Percentiles rank a stretch among this genome's conserved stretches.
These are phyloP conservation scores for Malachius bipustulatus DNA, from an alignment of 2,888 invertebrate genomes.

Conservation along the genomic window DNA sequence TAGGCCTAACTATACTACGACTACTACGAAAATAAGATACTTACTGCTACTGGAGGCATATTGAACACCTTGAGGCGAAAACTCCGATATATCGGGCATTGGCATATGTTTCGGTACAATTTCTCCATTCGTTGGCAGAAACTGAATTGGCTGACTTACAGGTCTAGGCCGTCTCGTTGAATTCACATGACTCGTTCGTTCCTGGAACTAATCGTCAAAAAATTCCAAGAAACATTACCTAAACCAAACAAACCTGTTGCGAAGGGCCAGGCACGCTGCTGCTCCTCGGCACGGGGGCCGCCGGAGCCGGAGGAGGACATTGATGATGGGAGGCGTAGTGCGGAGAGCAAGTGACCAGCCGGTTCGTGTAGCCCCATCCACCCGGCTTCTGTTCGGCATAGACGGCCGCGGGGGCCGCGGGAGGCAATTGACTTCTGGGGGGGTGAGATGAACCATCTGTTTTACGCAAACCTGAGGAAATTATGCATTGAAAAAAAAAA, in stretches of 20 bases:
- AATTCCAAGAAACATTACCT: too few species aligned
- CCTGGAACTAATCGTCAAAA: not conserved
- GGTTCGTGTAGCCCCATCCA: conserved; percentile 40
- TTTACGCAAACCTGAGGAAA: conserved; percentile 32
- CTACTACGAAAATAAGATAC: too few species aligned
- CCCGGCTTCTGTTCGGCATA: conserved; percentile 40
- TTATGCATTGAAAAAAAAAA: not conserved
- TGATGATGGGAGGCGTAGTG: conserved; percentile 31
- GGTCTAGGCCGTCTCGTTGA: conserved; percentile 33
- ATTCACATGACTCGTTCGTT: conserved; percentile 10
- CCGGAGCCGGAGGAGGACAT: conserved; percentile 36
- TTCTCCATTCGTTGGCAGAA: conserved; percentile 30
- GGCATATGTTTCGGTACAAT: conserved; percentile 30
- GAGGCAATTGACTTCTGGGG: conserved; percentile 23
- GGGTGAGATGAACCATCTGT: conserved; percentile 28
- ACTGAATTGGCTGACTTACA: conserved; percentile 36
- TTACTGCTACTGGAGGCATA: conserved; percentile 57
- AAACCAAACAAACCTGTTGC: conserved; percentile 23
- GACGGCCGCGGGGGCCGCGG: conserved; percentile 38
- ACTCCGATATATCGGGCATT: conserved; percentile 42
- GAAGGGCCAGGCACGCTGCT: conserved; percentile 33
- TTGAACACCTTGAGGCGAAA: conserved; percentile 40
- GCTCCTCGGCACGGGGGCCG: conserved; percentile 36
- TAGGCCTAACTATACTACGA: too few species aligned
- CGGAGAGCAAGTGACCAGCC: conserved; percentile 34